phyloP scores from a whole-genome alignment of 2,113 vertebrate species.

The Oncorhynchus tshawytscha region DNA sequence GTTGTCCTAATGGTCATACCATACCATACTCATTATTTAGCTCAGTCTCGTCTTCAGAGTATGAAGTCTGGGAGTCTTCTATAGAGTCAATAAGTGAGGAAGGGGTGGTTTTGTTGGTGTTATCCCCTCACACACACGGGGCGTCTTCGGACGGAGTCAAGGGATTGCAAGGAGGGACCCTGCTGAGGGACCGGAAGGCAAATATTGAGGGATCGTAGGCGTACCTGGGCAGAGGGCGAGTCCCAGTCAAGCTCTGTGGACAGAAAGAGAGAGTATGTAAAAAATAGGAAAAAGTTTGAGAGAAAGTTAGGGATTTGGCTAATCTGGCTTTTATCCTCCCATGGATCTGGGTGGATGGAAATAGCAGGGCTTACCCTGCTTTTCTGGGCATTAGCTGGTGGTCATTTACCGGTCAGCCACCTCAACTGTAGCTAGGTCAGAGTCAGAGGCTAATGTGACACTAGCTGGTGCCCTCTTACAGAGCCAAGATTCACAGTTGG shows the following conservation, averaged over 20 bases:
- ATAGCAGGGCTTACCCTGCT: background rate
- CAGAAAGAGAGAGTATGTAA: slow-evolving; percentile 25
- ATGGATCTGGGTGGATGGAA: background rate
- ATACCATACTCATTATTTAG: slow-evolving; percentile 29
- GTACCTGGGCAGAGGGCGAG: slow-evolving; percentile 76
- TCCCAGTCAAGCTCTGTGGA: slow-evolving; percentile 76
- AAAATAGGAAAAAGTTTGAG: background rate
- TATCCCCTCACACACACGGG: slow-evolving; percentile 77
- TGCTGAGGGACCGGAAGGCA: slow-evolving; percentile 87
- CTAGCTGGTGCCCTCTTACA: no score
- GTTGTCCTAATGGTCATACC: slow-evolving; percentile 30
- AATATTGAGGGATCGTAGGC: slow-evolving; percentile 86
- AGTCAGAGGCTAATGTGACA: no score
- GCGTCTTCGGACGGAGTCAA: slow-evolving; percentile 82
- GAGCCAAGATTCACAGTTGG: no score
- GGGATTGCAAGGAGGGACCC: slow-evolving; percentile 81
- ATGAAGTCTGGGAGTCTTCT: slow-evolving; percentile 21
- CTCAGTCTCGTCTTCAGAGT: slow-evolving; percentile 31
- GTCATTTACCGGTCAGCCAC: background rate
- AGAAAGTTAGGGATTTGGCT: slow-evolving; percentile 5
- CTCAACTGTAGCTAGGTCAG: background rate
- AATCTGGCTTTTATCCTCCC: slow-evolving; percentile 17
- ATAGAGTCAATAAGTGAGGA: background rate
- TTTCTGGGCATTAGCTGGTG: background rate
- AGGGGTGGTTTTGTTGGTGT: slow-evolving; percentile 50